Percentiles rank a stretch among this genome's conserved stretches.
Evolutionary conservation across 2,113 vertebrate genomes (phyloP).

Genomic region (Marmota monax): DNA sequence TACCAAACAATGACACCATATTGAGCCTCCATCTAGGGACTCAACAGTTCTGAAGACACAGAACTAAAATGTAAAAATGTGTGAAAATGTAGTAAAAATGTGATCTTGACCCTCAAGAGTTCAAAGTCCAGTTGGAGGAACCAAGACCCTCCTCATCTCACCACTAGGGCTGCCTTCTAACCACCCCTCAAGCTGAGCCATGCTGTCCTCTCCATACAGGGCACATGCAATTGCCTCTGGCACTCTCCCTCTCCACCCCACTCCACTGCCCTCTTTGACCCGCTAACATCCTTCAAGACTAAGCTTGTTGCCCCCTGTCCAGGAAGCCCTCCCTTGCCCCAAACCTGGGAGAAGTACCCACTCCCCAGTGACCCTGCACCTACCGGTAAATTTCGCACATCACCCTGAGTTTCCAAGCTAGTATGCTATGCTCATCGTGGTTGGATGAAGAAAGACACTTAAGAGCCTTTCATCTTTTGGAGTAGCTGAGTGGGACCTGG

Average conservation of each 20-base stretch:
- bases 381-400: neutral
- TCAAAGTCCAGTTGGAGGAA: neutral
- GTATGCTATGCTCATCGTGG: neutral
- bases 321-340: neutral
- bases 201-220: neutral
- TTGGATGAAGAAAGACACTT: neutral
- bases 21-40: neutral
- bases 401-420: neutral
- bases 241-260: neutral
- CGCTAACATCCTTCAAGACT: neutral
- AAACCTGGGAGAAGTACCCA: neutral
- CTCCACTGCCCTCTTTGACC: fast-evolving
- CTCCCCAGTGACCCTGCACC: neutral
- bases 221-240: neutral
- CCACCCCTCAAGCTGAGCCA: neutral
- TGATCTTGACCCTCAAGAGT: neutral
- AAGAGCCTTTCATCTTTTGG: neutral
- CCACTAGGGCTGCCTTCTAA: neutral
- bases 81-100: neutral
- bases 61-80: too few relatives aligned
- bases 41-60: neutral
- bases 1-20: neutral
- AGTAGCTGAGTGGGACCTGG: neutral
- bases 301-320: neutral
- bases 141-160: neutral